These are phyloP conservation scores for Pelodiscus sinensis DNA, from an alignment of 2,113 vertebrate genomes.

Conservation along the genomic window DNA sequence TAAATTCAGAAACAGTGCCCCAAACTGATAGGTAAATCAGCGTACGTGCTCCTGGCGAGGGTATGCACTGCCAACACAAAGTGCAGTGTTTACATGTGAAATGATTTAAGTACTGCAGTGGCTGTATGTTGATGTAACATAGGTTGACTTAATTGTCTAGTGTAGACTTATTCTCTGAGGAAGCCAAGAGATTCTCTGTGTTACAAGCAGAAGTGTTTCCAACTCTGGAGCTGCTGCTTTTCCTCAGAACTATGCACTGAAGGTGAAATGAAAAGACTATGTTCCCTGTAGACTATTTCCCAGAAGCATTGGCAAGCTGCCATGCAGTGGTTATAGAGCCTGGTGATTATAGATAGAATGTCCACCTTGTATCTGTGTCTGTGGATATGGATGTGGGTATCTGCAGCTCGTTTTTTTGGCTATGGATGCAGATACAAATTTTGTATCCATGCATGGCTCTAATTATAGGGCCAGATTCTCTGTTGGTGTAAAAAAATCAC, in stretches of 20 bases:
- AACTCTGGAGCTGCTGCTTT: not conserved
- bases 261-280: not conserved
- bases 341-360: not conserved
- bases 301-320: not conserved
- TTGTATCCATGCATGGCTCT: no score
- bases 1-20: not conserved
- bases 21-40: no score
- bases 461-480: not conserved
- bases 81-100: not conserved
- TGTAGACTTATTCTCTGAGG: not conserved
- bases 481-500: not conserved
- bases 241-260: not conserved
- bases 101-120: no score
- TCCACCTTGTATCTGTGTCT: no score
- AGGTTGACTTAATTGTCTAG: no score
- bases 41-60: not conserved
- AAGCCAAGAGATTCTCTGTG: not conserved
- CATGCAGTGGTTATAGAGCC: not conserved
- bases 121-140: no score
- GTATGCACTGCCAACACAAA: not conserved
- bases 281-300: not conserved
- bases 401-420: no score
- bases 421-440: no score
- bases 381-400: no score
- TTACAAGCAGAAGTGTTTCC: not conserved